A percentile compares a stretch with the other conserved stretches of the same genome.
phyloP scores from a whole-genome alignment of 2,888 invertebrate genomes.

The Leptinotarsa haldemani region DNA sequence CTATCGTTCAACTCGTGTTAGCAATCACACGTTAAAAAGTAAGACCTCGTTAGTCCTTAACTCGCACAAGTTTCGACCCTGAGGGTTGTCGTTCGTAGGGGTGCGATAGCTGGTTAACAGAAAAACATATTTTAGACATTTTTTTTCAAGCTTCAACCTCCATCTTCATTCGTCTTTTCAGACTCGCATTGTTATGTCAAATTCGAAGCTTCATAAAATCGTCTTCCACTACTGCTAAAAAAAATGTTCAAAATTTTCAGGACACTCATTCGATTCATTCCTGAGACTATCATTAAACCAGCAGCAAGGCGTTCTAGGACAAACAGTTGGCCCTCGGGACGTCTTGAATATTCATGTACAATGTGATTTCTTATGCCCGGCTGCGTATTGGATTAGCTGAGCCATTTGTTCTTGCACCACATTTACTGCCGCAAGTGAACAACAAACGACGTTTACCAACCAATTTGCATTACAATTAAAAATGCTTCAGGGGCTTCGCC shows the following conservation, averaged over 20 bases:
- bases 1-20: too few relatives aligned
- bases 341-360: conserved; percentile 46
- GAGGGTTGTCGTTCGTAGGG: too few relatives aligned
- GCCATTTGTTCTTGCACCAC: conserved; percentile 40
- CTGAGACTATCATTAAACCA: not conserved
- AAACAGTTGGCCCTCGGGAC: not conserved
- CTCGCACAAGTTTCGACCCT: too few relatives aligned
- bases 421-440: conserved; percentile 31
- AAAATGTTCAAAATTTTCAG: not conserved
- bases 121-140: too few relatives aligned
- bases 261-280: not conserved
- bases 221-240: not conserved
- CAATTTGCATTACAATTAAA: conserved; percentile 34
- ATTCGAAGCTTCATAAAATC: too few relatives aligned
- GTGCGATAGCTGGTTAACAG: too few relatives aligned
- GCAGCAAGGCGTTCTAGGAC: not conserved
- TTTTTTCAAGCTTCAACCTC: too few relatives aligned
- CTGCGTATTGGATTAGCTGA: conserved; percentile 41
- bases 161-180: too few relatives aligned
- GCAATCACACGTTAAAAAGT: too few relatives aligned
- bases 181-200: too few relatives aligned
- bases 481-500: conserved; percentile 20
- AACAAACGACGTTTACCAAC: conserved; percentile 24
- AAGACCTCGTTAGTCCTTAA: too few relatives aligned
- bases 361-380: conserved; percentile 39